Percentiles rank a stretch among this genome's conserved stretches.
Conservation (phyloP, 2,113 vertebrate species). For the Colaptes auratus region DNA sequence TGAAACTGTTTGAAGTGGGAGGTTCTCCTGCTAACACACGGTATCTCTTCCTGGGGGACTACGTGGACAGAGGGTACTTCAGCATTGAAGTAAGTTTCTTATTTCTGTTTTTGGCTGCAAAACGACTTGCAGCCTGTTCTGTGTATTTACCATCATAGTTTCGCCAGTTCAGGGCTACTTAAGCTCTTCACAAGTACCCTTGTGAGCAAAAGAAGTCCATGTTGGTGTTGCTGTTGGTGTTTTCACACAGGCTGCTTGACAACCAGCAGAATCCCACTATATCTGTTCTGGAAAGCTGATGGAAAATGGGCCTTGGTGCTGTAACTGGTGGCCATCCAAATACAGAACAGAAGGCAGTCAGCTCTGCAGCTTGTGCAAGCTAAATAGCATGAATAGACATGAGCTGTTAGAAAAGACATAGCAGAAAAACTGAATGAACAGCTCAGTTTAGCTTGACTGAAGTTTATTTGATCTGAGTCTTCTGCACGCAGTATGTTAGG, state of each 20-base stretch:
- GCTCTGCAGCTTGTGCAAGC: background rate
- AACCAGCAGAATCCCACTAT: background rate
- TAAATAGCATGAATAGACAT: background rate
- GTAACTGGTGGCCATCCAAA: background rate
- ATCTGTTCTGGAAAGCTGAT: background rate
- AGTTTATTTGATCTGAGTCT: background rate
- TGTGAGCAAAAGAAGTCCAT: background rate
- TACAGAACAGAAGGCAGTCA: background rate
- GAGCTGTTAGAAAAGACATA: background rate
- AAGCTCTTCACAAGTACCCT: background rate
- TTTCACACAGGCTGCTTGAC: background rate
- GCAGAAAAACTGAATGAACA: background rate
- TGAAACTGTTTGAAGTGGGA: conserved; percentile 99
- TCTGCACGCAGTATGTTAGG: background rate
- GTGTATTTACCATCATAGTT: background rate
- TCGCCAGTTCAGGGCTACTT: background rate
- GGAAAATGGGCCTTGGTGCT: background rate
- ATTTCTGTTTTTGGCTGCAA: background rate
- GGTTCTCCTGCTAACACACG: conserved; percentile 97
- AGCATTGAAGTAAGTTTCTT: conserved; percentile 95
- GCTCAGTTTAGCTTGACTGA: background rate
- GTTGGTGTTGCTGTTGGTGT: background rate
- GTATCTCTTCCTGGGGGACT: conserved; percentile 99
- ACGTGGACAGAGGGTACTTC: conserved; percentile 99
- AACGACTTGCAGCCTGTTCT: background rate